Evolutionary conservation across 2,113 vertebrate genomes (phyloP).

Genomic region (Phyllostomus discolor): DNA sequence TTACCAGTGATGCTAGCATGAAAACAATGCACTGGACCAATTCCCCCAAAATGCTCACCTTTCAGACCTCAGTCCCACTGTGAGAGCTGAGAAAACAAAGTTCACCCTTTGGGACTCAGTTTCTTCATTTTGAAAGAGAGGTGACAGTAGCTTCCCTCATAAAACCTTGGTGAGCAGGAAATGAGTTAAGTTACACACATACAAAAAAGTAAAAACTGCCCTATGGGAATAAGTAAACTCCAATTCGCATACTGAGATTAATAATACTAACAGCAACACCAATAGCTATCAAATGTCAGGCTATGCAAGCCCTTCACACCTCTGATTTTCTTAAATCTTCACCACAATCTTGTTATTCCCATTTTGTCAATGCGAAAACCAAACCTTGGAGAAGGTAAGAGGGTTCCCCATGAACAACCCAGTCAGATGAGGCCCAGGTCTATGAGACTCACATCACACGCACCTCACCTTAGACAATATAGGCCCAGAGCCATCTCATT

Average conservation of each 20-base stretch:
- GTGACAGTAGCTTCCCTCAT: not conserved
- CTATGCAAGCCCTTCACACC: not conserved
- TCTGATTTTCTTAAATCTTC: not conserved
- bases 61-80: not conserved
- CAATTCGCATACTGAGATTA: not conserved
- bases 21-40: not conserved
- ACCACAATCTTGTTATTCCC: not conserved
- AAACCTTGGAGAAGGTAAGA: not conserved
- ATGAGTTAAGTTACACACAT: not conserved
- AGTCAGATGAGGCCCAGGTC: not conserved
- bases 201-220: not conserved
- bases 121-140: not conserved
- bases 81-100: not conserved
- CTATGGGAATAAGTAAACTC: not conserved
- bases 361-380: not conserved
- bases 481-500: not conserved
- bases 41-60: rapidly evolving
- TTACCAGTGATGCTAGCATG: not conserved
- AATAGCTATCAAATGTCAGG: not conserved
- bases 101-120: not conserved
- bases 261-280: not conserved
- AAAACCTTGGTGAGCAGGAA: not conserved
- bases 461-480: no score
- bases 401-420: not conserved
- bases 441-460: not conserved